These are phyloP conservation scores for Stegodyphus dumicola DNA, from an alignment of 1,140 invertebrate species.

Conservation along the genomic window DNA sequence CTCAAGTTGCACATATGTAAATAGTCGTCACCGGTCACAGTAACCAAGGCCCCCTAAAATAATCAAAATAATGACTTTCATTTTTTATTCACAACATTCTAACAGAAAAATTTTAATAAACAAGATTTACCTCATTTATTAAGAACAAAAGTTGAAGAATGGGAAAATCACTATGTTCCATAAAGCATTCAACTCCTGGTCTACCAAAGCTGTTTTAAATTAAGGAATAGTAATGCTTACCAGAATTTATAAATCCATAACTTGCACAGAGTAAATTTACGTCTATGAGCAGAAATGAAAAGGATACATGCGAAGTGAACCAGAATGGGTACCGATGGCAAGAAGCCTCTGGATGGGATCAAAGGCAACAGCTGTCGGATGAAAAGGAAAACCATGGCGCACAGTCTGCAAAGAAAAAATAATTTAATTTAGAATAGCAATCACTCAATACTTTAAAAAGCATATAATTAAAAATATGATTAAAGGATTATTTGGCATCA, in stretches of 20 bases:
- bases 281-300: constrained; percentile 65
- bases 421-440: constrained; percentile 11
- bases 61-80: constrained; percentile 10
- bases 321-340: constrained; percentile 95
- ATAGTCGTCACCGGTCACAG: constrained; percentile 92
- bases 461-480: not conserved
- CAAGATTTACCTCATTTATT: constrained; percentile 82
- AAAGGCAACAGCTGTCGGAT: constrained; percentile 95
- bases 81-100: not conserved
- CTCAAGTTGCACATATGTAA: constrained; percentile 98
- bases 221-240: constrained; percentile 2
- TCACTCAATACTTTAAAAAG: not conserved
- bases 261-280: not conserved
- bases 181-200: constrained; percentile 93
- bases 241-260: not conserved
- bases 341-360: constrained; percentile 97
- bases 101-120: constrained; percentile 3
- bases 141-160: constrained; percentile 93
- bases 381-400: constrained; percentile 97
- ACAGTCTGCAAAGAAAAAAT: constrained; percentile 81
- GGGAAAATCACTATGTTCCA: constrained; percentile 81
- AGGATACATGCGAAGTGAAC: constrained; percentile 97
- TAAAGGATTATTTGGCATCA: not conserved
- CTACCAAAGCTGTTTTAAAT: constrained; percentile 80
- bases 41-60: constrained; percentile 84